Conservation (phyloP, 2,888 invertebrate species). For the Drosophila ustulata region DNA sequence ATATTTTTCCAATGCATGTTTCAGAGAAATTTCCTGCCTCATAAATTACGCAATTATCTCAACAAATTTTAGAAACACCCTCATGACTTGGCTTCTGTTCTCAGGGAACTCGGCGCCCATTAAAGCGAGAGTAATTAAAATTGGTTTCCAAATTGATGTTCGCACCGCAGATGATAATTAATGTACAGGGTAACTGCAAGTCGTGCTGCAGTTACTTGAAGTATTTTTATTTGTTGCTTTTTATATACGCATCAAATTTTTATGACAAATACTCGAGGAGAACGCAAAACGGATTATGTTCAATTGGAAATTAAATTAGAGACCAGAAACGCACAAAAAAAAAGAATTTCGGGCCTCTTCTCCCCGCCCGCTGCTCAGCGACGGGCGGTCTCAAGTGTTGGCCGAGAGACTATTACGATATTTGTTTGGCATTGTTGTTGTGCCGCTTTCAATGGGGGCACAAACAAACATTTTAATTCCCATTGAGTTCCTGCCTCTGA, state of each 20-base stretch:
- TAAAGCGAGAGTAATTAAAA: background rate
- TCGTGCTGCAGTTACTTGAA: background rate
- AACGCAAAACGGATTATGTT: constrained; percentile 72
- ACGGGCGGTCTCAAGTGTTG: constrained; percentile 68
- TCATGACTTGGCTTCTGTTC: background rate
- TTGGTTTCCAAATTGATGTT: background rate
- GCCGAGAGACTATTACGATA: constrained; percentile 36
- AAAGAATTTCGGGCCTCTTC: background rate
- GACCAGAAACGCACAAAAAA: constrained; percentile 47
- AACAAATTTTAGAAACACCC: background rate
- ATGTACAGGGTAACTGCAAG: constrained; percentile 8
- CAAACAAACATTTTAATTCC: constrained; percentile 77
- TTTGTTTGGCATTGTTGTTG: constrained; percentile 29
- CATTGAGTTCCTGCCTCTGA: constrained; percentile 52
- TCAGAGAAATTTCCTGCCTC: background rate
- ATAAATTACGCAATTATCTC: background rate
- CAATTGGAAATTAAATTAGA: constrained; percentile 79
- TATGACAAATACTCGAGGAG: constrained; percentile 68
- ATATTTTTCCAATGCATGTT: background rate
- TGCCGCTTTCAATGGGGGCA: constrained; percentile 16
- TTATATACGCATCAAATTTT: constrained; percentile 76
- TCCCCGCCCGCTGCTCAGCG: background rate
- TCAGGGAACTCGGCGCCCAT: background rate
- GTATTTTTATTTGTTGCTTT: constrained; percentile 30
- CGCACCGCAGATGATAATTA: background rate